Evolutionary conservation across 2,797 vertebrate genomes (phyloP).

Genomic region (Erethizon dorsatum): DNA sequence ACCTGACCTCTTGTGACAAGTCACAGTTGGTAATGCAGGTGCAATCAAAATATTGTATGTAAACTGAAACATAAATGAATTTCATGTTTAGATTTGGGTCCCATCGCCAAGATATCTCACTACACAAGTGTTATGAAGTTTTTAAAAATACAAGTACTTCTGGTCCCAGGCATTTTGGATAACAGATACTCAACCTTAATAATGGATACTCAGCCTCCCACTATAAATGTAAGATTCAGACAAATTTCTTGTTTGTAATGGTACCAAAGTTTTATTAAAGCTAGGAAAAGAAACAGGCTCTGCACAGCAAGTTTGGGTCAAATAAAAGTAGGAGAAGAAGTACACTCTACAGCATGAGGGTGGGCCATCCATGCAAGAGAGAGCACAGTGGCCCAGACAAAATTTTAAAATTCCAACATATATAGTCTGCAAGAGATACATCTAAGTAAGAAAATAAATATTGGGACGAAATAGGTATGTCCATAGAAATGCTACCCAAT

Average conservation of each 20-base stretch:
- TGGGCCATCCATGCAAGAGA: not conserved
- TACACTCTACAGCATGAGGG: not conserved
- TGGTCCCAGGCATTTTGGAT: not conserved
- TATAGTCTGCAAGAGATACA: not conserved
- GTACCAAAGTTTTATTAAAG: not conserved
- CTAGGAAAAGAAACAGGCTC: not conserved
- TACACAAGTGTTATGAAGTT: not conserved
- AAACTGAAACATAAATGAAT: not conserved
- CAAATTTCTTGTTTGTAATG: not conserved
- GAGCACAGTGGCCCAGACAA: not conserved
- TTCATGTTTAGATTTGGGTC: not conserved
- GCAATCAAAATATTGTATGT: not conserved
- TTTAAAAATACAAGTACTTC: not conserved
- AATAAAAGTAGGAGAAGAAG: not conserved
- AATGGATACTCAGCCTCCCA: not conserved
- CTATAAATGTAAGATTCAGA: not conserved
- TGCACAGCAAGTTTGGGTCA: not conserved
- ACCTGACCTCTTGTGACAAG: not conserved
- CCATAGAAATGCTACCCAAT: slow-evolving; percentile 15
- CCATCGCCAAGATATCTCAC: not conserved
- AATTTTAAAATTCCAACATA: slow-evolving; percentile 28
- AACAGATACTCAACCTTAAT: not conserved
- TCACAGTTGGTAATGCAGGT: not conserved
- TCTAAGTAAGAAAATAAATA: slow-evolving; percentile 44
- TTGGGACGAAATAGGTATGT: not conserved